Evolutionary conservation across 1,140 invertebrate genomes (phyloP), one percentile per base, ranked within the genome.

Genomic region (Drosophila pseudoobscura): DNA sequence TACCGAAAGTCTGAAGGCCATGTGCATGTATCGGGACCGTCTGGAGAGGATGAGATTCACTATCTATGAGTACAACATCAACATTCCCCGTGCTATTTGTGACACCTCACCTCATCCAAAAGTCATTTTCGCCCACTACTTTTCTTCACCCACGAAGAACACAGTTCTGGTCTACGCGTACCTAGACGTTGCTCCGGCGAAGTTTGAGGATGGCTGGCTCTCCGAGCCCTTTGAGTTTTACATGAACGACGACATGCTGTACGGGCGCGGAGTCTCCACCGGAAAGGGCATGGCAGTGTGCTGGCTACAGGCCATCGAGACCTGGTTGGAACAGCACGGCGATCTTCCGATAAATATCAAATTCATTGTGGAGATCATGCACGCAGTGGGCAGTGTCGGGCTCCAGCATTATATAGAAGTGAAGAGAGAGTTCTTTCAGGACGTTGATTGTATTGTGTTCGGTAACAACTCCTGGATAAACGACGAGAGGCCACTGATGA

Each of bases 321-420:
- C 45, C 8, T 76, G 73, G 74, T 24, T 77, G 6, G 26, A 55
- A 1, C 2, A 31, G 2, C 11, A 44, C 39, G 44, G 24, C 0
- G 73, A 78, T 53, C 26, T 78, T 54, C 73, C 76, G 2, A 17
- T 78, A 0, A 78, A 78, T 45, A 13, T 78, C 0, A 78, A 76
- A 24, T 43, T 78, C 22, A 53, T 78, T 31, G 46, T 76, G 6
- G 73, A 76, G n/a, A 62, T 57, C 26, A 8, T 61, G 41, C 68
- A 76, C 29, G 54, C 65, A 41, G 62, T 72, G 62, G 68, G 68
- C 54, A 78, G 68, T 46, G 41, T 20, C 0, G 73, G 68, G 0
- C 11, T 78, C 5, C 57, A 76, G 39, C 17, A 51, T 0, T 65
- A 62, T 29, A 17, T 78, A 1, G n/a, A 26, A 6, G 11, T 3